phyloP scores from a whole-genome alignment of 2,797 vertebrate species.

The Coregonus sp. region DNA sequence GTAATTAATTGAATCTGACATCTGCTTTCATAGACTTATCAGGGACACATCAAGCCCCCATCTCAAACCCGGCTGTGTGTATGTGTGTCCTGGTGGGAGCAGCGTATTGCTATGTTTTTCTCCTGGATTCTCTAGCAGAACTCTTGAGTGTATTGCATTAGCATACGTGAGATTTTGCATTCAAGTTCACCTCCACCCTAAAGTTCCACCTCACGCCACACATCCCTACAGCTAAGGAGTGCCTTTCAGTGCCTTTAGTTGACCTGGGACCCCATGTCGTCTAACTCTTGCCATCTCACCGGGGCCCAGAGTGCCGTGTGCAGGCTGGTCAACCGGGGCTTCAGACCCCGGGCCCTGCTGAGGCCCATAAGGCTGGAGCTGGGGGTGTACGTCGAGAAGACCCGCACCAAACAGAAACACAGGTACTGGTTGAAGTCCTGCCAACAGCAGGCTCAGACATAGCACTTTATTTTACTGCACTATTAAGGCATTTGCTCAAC shows the following conservation, averaged over 20 bases:
- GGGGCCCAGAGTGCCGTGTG: conserved; percentile 78
- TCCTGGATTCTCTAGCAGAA: not conserved
- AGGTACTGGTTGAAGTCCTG: conserved; percentile 68
- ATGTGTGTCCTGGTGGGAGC: not conserved
- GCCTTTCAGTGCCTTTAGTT: not conserved
- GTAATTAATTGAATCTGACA: conserved; percentile 11
- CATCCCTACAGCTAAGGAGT: not conserved
- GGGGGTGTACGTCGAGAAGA: conserved; percentile 76
- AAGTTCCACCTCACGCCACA: not conserved
- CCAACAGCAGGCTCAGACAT: too few species aligned
- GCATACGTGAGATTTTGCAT: not conserved
- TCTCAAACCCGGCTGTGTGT: not conserved
- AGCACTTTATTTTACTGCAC: not conserved
- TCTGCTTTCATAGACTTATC: not conserved
- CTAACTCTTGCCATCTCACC: conserved; percentile 65
- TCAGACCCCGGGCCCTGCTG: conserved; percentile 72
- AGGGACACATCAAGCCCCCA: not conserved
- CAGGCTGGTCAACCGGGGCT: conserved; percentile 76
- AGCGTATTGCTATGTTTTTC: not conserved
- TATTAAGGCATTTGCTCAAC: not conserved
- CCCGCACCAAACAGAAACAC: conserved; percentile 68
- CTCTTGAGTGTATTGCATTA: not conserved
- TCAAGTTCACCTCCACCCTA: not conserved
- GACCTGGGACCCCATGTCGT: conserved; percentile 56
- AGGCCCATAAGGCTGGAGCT: conserved; percentile 79